These are phyloP conservation scores for Rhadina sibilatrix DNA, from an alignment of 2,113 vertebrate species.

Conservation along the genomic window DNA sequence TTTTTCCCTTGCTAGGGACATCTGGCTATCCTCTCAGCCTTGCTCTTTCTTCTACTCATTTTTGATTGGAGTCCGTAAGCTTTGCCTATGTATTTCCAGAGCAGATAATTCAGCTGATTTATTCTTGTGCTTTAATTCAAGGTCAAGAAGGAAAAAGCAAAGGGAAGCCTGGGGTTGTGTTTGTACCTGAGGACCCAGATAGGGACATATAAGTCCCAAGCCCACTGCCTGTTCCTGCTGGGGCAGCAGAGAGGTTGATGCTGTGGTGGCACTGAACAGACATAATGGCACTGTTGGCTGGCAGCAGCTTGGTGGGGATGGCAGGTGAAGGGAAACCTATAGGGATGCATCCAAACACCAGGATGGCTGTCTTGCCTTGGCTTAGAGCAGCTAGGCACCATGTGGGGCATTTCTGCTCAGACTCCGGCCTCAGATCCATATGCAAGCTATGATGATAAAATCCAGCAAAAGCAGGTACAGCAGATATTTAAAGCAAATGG, in stretches of 20 bases:
- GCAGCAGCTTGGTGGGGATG: background rate
- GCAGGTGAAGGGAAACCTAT: background rate
- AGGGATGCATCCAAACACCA: background rate
- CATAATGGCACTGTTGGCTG: background rate
- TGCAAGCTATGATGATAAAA: background rate
- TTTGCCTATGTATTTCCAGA: background rate
- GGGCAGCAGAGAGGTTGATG: background rate
- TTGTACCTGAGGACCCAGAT: background rate
- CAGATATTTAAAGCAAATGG: background rate
- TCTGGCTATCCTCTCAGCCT: conserved; percentile 16
- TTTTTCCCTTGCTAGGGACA: conserved; percentile 48
- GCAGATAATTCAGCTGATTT: background rate
- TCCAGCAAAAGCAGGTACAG: background rate
- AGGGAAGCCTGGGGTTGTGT: background rate
- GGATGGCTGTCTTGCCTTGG: background rate
- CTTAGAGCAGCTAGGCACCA: background rate
- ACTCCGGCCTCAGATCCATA: background rate
- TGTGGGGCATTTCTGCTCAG: background rate
- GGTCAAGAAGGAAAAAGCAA: background rate
- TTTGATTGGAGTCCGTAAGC: background rate
- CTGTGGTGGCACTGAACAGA: background rate
- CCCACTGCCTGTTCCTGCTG: background rate
- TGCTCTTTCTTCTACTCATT: background rate
- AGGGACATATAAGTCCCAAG: background rate
- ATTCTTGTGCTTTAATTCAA: background rate